Evolutionary conservation across 2,888 invertebrate genomes (phyloP).

Genomic region (Eristalis intricaria): DNA sequence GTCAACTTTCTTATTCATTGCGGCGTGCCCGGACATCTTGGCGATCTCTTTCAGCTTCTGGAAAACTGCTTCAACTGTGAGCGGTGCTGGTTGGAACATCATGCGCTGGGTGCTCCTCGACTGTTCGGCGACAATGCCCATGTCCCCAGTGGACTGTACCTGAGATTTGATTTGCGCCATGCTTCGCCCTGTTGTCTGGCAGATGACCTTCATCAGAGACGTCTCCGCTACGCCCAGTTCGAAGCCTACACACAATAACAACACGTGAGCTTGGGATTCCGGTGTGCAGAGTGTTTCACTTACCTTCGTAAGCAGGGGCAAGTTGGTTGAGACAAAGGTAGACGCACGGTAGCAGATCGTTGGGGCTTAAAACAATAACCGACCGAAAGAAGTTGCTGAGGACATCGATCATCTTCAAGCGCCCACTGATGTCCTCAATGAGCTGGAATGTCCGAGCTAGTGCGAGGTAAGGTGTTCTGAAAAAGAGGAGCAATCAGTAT

Average conservation of each 20-base stretch:
- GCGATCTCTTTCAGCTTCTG: slow-evolving; percentile 93
- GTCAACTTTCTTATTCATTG: slow-evolving; percentile 92
- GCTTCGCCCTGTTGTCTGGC: slow-evolving; percentile 92
- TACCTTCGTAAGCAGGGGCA: slow-evolving; percentile 97
- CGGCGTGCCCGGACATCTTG: slow-evolving; percentile 89
- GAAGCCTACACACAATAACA: slow-evolving; percentile 81
- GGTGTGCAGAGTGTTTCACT: slow-evolving; percentile 17
- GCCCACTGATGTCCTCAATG: slow-evolving; percentile 92
- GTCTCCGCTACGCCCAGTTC: slow-evolving; percentile 98
- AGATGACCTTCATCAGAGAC: slow-evolving; percentile 96
- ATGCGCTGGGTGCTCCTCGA: slow-evolving; percentile 92
- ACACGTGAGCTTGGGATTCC: no score
- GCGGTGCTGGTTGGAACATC: slow-evolving; percentile 91
- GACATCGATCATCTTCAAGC: slow-evolving; percentile 95
- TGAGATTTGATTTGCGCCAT: slow-evolving; percentile 90
- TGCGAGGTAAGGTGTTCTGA: slow-evolving; percentile 95
- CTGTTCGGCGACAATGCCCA: slow-evolving; percentile 94
- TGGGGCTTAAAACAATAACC: slow-evolving; percentile 92
- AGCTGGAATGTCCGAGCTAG: slow-evolving; percentile 93
- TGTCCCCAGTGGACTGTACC: slow-evolving; percentile 87
- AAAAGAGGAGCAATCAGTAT: slow-evolving; percentile 71
- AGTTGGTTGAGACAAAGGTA: slow-evolving; percentile 98
- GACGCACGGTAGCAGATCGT: slow-evolving; percentile 94
- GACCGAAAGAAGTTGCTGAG: slow-evolving; percentile 96
- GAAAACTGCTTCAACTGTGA: slow-evolving; percentile 90